Evolutionary conservation across 2,113 vertebrate species (phyloP).

Genomic region (Hystrix brachyura): DNA sequence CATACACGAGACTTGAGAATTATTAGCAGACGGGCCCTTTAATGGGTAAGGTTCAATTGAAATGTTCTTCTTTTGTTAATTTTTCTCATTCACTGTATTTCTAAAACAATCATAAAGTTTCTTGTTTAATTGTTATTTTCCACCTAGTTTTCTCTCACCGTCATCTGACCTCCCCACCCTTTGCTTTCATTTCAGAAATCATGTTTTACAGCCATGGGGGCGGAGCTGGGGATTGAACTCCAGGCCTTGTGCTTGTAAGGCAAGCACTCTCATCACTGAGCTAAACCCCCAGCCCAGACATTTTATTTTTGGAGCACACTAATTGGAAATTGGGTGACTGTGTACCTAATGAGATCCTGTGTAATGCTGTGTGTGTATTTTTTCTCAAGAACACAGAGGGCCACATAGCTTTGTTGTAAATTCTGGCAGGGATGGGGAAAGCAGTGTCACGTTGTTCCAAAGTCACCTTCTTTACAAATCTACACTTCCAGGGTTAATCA

Average conservation of each 20-base stretch:
- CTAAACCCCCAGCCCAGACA: no score
- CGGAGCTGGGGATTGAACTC: no score
- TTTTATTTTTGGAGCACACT: constrained; percentile 63
- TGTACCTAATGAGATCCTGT: neutral
- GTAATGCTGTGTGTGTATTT: constrained; percentile 24
- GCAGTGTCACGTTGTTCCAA: constrained; percentile 27
- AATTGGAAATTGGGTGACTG: constrained; percentile 54
- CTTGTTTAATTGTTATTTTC: constrained; percentile 65
- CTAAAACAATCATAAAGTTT: constrained; percentile 55
- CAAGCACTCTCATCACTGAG: no score
- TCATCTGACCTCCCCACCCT: neutral
- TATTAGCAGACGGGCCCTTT: constrained; percentile 28
- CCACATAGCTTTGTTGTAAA: constrained; percentile 14
- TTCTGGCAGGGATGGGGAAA: neutral
- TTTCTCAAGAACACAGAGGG: neutral
- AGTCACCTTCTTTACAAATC: neutral
- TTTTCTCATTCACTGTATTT: constrained; percentile 65
- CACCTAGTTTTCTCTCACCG: constrained; percentile 8
- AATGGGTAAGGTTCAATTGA: constrained; percentile 50
- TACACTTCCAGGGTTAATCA: neutral
- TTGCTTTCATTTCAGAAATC: constrained; percentile 64
- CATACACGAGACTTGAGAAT: neutral
- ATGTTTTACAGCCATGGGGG: neutral
- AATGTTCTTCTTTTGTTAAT: constrained; percentile 48
- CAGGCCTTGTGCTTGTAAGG: no score